Base-by-base conservation (phyloP, 2,888 invertebrate genomes). In the Heliconius cydno region DNA sequence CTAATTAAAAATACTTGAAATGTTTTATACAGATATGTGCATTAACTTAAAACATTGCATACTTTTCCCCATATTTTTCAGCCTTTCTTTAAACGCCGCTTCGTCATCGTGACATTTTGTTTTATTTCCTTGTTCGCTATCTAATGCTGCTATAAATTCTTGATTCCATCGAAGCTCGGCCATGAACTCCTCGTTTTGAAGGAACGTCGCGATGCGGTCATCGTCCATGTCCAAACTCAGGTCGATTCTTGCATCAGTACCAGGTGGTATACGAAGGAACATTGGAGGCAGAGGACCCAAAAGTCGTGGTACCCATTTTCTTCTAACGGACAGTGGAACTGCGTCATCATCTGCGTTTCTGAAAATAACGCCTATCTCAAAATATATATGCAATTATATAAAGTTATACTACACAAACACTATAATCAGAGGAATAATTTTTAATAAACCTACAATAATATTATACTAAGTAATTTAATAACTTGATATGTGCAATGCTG, bases 151-250 rank as follows among this genome's bases (percentile, higher is more conserved):
- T 95, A 98, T 97, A 88, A 98, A 98, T 87, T 98, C 98, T 89
- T 97, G 97, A 90, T 98, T 98, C 96, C 97, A 97, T 80, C 98
- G 95, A 60, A 98, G 92, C 87, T 98, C 98, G 70, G 97, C 96
- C 96, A 98, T 97, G 86, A 98, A 98, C 91, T 98, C 98, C 88
- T 98, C 98, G 87, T 98, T 98, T 90, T 98, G 98, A 79, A 98
- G 94, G 91, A 98, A 97, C 82, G 98, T 96, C 0, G 98, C 98
- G 83, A 98, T 97, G 83, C 97, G 96, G 88, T 98, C 98, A 88
- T 98, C 98, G 83, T 98, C 98, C 87, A 98, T 95, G 84, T 97
- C 97, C 10, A 94, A 85, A 82, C 93, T 94, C 2, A 94, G 88
- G 85, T 95, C 95, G 84, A 94, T 92, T 81, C 94, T 88, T 0